Conservation (phyloP, 2,113 vertebrate genomes). For the Clarias macrocephalus region DNA sequence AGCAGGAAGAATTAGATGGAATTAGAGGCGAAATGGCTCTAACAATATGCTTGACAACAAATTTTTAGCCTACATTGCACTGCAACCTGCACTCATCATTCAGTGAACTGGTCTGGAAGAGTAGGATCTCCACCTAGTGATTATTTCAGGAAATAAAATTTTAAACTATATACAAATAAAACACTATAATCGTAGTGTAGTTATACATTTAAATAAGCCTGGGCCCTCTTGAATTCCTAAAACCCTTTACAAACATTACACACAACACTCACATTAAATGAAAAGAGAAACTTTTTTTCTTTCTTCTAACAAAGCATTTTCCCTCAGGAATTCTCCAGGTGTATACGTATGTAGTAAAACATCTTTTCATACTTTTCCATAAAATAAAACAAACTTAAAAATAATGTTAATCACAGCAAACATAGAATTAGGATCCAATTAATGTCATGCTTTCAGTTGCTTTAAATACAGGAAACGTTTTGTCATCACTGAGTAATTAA, state of each 20-base stretch:
- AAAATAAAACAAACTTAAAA: not conserved
- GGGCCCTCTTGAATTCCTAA: not conserved
- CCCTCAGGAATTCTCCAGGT: not conserved
- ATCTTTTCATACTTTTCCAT: not conserved
- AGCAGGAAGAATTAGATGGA: conserved; percentile 65
- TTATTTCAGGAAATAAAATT: not conserved
- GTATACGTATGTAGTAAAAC: not conserved
- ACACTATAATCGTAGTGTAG: not conserved
- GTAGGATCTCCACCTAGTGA: conserved; percentile 1
- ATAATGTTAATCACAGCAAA: not conserved
- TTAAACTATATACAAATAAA: not conserved
- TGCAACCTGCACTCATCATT: not conserved
- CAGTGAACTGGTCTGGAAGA: not conserved
- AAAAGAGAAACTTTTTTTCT: not conserved
- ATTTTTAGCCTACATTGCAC: not conserved
- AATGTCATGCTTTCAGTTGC: too few relatives aligned
- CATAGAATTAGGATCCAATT: not conserved
- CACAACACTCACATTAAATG: not conserved
- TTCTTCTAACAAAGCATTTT: not conserved
- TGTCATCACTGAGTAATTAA: too few relatives aligned
- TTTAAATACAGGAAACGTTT: too few relatives aligned
- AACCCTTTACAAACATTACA: not conserved
- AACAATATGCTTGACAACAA: conserved; percentile 6
- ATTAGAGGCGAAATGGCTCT: conserved; percentile 40
- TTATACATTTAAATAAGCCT: not conserved